Percentiles rank a stretch among this genome's conserved stretches.
These are phyloP conservation scores for Ormia ochracea DNA, from an alignment of 2,888 invertebrate species.

Conservation along the genomic window DNA sequence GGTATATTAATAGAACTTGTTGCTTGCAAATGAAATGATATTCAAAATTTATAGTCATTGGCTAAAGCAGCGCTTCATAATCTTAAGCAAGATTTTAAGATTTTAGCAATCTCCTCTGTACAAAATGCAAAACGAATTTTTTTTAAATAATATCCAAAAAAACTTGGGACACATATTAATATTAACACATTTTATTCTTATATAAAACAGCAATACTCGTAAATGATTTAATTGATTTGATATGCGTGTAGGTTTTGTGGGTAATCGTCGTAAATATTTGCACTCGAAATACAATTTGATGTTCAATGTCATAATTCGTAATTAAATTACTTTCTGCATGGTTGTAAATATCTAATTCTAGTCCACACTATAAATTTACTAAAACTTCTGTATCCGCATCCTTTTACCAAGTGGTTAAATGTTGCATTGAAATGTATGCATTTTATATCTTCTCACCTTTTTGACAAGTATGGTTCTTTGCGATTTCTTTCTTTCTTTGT, in stretches of 20 bases:
- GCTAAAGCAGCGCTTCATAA: neutral
- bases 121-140: neutral
- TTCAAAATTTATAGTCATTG: constrained; percentile 20
- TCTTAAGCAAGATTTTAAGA: neutral
- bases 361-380: too few species aligned
- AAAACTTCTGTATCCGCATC: neutral
- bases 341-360: too few species aligned
- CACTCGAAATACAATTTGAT: neutral
- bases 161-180: neutral
- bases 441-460: constrained; percentile 1
- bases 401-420: neutral
- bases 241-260: neutral
- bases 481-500: constrained; percentile 9
- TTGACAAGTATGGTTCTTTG: neutral
- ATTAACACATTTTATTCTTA: neutral
- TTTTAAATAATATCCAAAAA: neutral
- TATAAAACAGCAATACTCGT: neutral
- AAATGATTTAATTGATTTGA: neutral
- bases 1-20: constrained; percentile 16
- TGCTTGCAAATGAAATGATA: constrained; percentile 3
- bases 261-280: neutral
- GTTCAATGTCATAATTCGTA: neutral
- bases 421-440: neutral
- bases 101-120: neutral
- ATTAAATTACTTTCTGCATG: neutral